These are phyloP conservation scores for Zaprionus inermis DNA, from an alignment of 1,140 invertebrate genomes.

Conservation along the genomic window DNA sequence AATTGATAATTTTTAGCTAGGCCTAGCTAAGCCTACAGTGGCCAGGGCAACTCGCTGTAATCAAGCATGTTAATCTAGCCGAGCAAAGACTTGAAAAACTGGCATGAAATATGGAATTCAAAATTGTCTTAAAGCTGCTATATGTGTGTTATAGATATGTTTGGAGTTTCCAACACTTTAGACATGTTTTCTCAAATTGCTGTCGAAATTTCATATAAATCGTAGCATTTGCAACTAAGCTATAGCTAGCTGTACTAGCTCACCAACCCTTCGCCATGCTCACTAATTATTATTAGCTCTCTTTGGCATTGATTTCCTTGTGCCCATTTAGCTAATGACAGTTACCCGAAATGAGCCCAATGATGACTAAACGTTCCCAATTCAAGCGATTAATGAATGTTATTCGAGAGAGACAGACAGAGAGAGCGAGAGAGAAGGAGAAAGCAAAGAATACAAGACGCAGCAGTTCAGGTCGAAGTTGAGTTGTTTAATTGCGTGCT, in stretches of 20 bases:
- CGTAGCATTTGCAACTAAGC: not conserved
- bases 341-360: not conserved
- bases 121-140: too few species aligned
- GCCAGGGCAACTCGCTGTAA: constrained; percentile 8
- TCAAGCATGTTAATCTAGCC: constrained; percentile 13
- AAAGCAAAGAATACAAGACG: too few species aligned
- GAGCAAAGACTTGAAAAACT: not conserved
- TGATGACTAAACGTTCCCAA: constrained; percentile 1
- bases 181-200: not conserved
- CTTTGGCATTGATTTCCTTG: not conserved
- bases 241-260: not conserved
- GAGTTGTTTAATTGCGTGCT: constrained; percentile 19
- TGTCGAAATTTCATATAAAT: not conserved
- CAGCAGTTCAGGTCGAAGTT: not conserved
- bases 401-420: not conserved
- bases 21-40: not conserved
- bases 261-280: not conserved
- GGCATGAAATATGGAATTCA: too few species aligned
- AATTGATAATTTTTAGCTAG: not conserved
- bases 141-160: too few species aligned
- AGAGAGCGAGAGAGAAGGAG: too few species aligned
- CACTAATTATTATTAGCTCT: not conserved
- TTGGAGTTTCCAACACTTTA: too few species aligned
- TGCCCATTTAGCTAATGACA: not conserved
- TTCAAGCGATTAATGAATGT: not conserved